A percentile compares a stretch with the other conserved stretches of the same genome.
Conservation (phyloP, 1,140 invertebrate species). For the Oreohelix idahoensis region DNA sequence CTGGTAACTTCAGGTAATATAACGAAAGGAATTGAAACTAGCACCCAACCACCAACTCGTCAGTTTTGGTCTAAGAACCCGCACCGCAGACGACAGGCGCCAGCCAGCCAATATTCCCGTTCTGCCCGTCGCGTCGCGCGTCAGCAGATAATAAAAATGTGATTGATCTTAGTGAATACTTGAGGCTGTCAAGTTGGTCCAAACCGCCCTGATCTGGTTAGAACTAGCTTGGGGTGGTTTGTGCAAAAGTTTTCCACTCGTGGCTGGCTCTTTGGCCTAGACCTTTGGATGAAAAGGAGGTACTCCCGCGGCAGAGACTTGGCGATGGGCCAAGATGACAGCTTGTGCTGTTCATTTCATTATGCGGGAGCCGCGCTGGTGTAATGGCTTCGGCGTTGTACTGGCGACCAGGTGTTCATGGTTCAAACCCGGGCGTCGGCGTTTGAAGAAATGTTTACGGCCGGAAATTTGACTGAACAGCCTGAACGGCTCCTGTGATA, state of each 20-base stretch:
- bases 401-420: too few relatives aligned
- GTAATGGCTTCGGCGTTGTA: too few relatives aligned
- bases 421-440: too few relatives aligned
- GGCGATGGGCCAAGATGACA: not conserved
- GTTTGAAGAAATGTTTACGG: too few relatives aligned
- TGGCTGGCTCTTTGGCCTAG: slow-evolving; percentile 1
- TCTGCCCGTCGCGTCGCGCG: slow-evolving; percentile 5
- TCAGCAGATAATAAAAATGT: slow-evolving; percentile 27
- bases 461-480: too few relatives aligned
- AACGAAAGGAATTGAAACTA: not conserved
- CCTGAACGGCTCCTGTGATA: too few relatives aligned
- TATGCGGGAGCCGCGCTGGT: too few relatives aligned
- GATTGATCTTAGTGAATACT: slow-evolving; percentile 33
- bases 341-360: too few relatives aligned
- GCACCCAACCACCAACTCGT: not conserved
- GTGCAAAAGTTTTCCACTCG: slow-evolving; percentile 26
- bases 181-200: slow-evolving; percentile 23
- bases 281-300: not conserved
- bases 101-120: not conserved
- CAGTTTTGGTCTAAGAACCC: not conserved
- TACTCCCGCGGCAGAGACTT: not conserved
- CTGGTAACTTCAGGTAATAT: not conserved
- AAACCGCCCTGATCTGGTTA: slow-evolving; percentile 36
- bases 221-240: slow-evolving; percentile 44
- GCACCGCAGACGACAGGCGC: not conserved